Percentiles rank a stretch among this genome's conserved stretches.
These are phyloP conservation scores for Drosophila kambysellisi DNA, from an alignment of 2,888 invertebrate genomes.

Conservation along the genomic window DNA sequence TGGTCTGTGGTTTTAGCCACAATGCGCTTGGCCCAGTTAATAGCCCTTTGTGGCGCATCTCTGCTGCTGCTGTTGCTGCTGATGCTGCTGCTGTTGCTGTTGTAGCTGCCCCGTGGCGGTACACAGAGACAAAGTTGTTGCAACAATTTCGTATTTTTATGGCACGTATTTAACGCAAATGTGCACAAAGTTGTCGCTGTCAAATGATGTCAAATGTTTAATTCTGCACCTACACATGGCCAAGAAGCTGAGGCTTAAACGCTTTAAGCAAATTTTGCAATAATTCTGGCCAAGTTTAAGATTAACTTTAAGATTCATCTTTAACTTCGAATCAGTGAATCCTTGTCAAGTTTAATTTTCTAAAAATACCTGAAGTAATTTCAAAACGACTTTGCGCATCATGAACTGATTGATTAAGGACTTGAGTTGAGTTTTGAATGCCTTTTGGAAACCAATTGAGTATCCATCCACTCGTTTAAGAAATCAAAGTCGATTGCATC, in stretches of 20 bases:
- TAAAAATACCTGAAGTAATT: neutral
- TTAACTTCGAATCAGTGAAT: neutral
- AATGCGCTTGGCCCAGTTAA: constrained; percentile 37
- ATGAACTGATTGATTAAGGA: neutral
- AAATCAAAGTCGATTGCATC: neutral
- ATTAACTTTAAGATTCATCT: neutral
- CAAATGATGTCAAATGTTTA: constrained; percentile 37
- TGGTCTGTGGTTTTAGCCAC: constrained; percentile 14
- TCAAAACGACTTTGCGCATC: neutral
- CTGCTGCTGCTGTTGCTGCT: constrained; percentile 14
- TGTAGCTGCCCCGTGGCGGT: constrained; percentile 34
- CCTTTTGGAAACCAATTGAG: neutral
- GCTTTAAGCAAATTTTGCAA: neutral
- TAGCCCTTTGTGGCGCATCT: constrained; percentile 33
- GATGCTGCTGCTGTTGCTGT: constrained; percentile 12
- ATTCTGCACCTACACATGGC: constrained; percentile 21
- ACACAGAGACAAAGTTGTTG: constrained; percentile 43
- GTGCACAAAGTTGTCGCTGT: constrained; percentile 52
- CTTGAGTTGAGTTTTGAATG: neutral
- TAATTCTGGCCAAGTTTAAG: neutral
- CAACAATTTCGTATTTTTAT: constrained; percentile 56
- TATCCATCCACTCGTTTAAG: neutral
- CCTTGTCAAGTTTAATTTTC: neutral
- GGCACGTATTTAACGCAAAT: constrained; percentile 36
- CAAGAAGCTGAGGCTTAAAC: constrained; percentile 4